A percentile compares a stretch with the other conserved stretches of the same genome.
Evolutionary conservation across 2,797 vertebrate genomes (phyloP).

Genomic region (Bufotes viridis): DNA sequence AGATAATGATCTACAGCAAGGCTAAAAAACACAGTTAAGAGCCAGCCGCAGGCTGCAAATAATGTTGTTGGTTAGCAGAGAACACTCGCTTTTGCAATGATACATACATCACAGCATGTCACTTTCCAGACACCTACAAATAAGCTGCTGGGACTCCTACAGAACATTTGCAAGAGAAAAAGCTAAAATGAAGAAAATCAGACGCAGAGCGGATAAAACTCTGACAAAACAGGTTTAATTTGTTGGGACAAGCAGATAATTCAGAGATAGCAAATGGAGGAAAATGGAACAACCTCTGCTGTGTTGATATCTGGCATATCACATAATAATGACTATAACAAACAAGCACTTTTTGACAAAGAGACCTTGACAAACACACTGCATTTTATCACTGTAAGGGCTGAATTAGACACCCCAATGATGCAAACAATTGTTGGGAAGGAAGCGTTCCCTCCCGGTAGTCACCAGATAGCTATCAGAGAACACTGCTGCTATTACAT

Average conservation of each 20-base stretch:
- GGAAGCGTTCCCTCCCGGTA: no score
- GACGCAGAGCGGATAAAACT: background rate
- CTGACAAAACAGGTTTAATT: constrained; percentile 27
- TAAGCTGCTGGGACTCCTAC: constrained; percentile 39
- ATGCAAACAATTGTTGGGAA: no score
- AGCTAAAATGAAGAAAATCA: constrained; percentile 42
- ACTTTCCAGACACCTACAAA: constrained; percentile 57
- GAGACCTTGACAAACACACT: background rate
- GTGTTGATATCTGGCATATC: background rate
- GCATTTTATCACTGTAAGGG: background rate
- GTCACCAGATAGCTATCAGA: no score
- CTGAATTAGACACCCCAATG: no score
- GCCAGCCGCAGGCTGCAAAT: constrained; percentile 50
- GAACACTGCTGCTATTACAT: no score
- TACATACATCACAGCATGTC: constrained; percentile 55
- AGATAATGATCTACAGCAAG: constrained; percentile 53
- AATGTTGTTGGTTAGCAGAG: constrained; percentile 43
- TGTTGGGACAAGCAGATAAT: constrained; percentile 19
- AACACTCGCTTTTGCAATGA: constrained; percentile 39
- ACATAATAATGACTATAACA: background rate
- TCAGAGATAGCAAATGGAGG: background rate
- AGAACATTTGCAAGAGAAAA: constrained; percentile 43
- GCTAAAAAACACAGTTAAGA: constrained; percentile 36
- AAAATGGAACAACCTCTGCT: background rate
- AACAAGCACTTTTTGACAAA: background rate